phyloP scores from a whole-genome alignment of 2,113 vertebrate genomes.

The Enhydra lutris region DNA sequence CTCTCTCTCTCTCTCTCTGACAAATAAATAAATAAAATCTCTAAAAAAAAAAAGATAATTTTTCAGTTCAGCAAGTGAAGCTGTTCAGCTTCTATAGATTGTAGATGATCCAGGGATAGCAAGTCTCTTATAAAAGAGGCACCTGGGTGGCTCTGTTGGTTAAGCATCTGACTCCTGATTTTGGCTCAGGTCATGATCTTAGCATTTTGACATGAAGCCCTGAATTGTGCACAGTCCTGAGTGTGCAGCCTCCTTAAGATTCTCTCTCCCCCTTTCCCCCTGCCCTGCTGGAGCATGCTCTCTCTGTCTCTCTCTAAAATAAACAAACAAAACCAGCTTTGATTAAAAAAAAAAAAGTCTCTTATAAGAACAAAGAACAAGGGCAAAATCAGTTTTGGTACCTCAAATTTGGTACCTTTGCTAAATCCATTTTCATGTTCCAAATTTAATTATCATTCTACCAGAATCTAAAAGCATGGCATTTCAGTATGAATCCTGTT shows the following conservation, averaged over 20 bases:
- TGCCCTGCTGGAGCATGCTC: background rate
- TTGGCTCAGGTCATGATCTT: background rate
- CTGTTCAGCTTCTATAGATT: background rate
- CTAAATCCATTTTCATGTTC: constrained; percentile 7
- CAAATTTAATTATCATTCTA: constrained; percentile 5
- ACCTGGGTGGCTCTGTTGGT: background rate
- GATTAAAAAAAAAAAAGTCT: background rate
- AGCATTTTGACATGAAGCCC: background rate
- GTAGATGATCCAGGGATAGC: background rate
- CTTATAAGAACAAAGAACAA: background rate
- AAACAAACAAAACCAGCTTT: background rate
- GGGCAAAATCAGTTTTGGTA: background rate
- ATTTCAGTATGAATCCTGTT: constrained; percentile 7
- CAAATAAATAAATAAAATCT: too few species aligned
- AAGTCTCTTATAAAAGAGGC: background rate
- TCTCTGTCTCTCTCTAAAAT: background rate
- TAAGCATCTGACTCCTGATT: background rate
- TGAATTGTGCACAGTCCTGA: background rate
- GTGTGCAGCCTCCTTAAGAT: background rate
- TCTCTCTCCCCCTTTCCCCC: background rate
- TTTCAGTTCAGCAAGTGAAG: constrained; percentile 38
- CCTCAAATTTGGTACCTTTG: background rate
- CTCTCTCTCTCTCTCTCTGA: too few species aligned
- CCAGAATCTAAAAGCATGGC: background rate
- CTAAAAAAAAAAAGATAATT: too few species aligned